Evolutionary conservation across 1,140 invertebrate species (phyloP), one percentile per base, ranked within the genome.

Genomic region (Pomacea maculata): DNA sequence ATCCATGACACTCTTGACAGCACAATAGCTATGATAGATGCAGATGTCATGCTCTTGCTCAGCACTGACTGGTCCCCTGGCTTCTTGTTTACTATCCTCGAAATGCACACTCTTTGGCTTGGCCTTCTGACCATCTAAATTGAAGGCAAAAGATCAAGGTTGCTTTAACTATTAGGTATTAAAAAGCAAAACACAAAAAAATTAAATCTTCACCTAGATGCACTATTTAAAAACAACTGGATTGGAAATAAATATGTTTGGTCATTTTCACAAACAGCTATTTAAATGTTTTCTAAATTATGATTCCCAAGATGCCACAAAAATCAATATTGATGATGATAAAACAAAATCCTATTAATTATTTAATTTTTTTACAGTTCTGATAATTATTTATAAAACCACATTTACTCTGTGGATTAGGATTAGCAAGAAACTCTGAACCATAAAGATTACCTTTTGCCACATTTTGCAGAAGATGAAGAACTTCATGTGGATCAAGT

Each of bases 1-100:
- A 75, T 90, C 88, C 89, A 90, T 89, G 25, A 89, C 82, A 79
- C 86, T 86, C 79, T 87, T 90, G n/a, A 91, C 78, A 57, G 86
- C 86, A 87, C 89, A 90, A 80, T 85, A 91, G 52, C 89, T 87
- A 52, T 83, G 85, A 81, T 85, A 91, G 52, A 89, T 88, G 55
- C 87, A 80, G 55, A 89, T 86, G 79, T 91, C 90, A 68, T 86
- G 85, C 55, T 85, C 82, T 78, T 89, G 87, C 73, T 90, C 88
- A 15, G 86, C 80, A 78, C 85, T 87, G 78, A 88, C 83, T 34
- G 81, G 70, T 80, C 83, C 80, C 14, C n/a, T 79, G 54, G 45
- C 75, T 63, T 81, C 82, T 29, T 64, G 76, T 19, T 65, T 78
- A 19, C 85, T 77, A 25, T 83, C 82, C 74, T 83, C 72, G 85